Base-by-base conservation (phyloP, 2,888 invertebrate genomes). In the Rhodophaea formosa region DNA sequence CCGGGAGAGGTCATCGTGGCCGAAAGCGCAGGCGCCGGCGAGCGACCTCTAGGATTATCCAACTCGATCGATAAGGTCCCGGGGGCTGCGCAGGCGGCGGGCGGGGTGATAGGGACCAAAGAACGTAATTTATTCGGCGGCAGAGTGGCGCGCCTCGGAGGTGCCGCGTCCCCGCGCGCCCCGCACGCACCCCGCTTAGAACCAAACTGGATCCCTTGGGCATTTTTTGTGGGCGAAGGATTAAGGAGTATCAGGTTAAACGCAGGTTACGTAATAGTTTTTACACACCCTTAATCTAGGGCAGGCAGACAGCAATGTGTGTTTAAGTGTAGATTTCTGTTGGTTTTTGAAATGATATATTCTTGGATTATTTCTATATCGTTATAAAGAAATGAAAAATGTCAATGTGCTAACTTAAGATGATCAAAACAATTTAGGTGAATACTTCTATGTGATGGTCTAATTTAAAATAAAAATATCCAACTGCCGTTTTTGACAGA, bases 101-200 rank as follows among this genome's bases (percentile, higher is more conserved):
- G 74, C 67, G 74, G 70, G 64, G 59, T 63, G 77, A 74, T 79
- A 59, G 71, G 75, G 71, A 70, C 81, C 79, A 75, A 79, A 80
- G 84, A 80, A 77, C 80, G 81, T 88, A 88, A 89, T 89, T 84
- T 88, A 89, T 89, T 88, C 88, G 89, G 90, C 90, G 89, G 89
- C 89, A 84, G 84, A 69, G 86, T 86, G 90, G 88, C 89, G 89
- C 88, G 88, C 75, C 86, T 79, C 73, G 72, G 75, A 84, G 84
- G 84, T 85, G 85, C 84, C 82, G 76, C 72, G 67, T 53, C 72
- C 75, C 78, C 75, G 74, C 71, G 72, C 62, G 69, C 62, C 70
- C 64, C 70, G 74, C 66, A 47, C 77, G 70, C 72, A 71, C 73
- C 59, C 70, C 66, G 63, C 65, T 70, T 69, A 74, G 64, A 75